Percentiles rank a stretch among this genome's conserved stretches.
phyloP scores from a whole-genome alignment of 1,140 invertebrate genomes.

The Lepidurus couesii region DNA sequence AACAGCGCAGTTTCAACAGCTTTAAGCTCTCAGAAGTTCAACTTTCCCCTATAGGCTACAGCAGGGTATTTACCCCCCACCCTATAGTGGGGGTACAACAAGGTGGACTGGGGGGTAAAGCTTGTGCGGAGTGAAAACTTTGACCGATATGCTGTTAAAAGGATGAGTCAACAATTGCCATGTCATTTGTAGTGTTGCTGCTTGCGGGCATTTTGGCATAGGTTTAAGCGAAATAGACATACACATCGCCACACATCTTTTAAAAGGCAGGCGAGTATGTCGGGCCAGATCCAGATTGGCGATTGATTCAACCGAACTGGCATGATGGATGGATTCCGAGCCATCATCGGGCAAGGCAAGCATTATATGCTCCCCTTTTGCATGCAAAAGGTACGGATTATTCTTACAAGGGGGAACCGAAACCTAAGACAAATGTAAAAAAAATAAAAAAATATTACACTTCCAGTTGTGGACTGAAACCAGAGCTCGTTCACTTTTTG shows the following conservation, averaged over 20 bases:
- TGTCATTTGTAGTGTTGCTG: background rate
- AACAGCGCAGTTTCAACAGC: no score
- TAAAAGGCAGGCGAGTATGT: background rate
- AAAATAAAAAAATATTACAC: no score
- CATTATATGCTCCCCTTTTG: background rate
- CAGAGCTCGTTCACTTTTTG: background rate
- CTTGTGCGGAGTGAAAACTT: background rate
- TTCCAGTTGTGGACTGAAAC: background rate
- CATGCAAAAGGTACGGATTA: no score
- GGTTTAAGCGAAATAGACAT: background rate
- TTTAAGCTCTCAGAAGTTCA: no score
- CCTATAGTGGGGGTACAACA: no score
- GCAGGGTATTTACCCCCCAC: no score
- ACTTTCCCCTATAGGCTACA: no score
- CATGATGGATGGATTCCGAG: background rate
- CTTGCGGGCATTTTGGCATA: background rate
- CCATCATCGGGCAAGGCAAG: background rate
- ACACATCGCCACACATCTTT: background rate
- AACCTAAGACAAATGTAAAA: no score
- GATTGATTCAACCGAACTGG: background rate
- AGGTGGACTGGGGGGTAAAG: background rate
- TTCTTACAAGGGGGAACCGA: no score
- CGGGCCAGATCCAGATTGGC: background rate
- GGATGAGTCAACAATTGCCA: conserved; percentile 14
- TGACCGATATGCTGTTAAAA: background rate